phyloP scores from a whole-genome alignment of 2,888 invertebrate genomes.

The Therioaphis trifolii region DNA sequence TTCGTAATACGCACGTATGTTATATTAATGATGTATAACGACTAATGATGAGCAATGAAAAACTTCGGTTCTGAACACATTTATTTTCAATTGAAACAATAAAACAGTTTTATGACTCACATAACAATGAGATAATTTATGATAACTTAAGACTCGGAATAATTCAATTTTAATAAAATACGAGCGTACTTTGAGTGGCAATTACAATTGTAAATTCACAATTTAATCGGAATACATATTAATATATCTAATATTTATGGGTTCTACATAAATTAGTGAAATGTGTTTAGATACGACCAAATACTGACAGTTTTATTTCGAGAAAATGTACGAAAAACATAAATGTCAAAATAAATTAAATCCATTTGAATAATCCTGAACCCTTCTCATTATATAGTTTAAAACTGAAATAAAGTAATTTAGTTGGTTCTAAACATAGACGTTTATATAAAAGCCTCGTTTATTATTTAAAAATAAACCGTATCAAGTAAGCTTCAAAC shows the following conservation, averaged over 20 bases:
- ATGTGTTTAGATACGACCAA: conserved; percentile 12
- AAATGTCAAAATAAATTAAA: conserved; percentile 54
- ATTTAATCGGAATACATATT: neutral
- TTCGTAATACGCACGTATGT: no score
- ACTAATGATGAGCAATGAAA: no score
- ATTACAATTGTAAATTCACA: no score
- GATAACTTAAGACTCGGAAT: no score
- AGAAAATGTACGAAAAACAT: conserved; percentile 38
- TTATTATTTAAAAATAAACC: conserved; percentile 25
- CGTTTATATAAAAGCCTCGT: conserved; percentile 32
- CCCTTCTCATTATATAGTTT: conserved; percentile 31
- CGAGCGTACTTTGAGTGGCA: no score
- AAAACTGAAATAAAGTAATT: conserved; percentile 46
- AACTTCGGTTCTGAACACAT: no score
- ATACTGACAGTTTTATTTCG: conserved; percentile 19
- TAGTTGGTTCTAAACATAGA: conserved; percentile 42
- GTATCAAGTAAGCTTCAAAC: no score
- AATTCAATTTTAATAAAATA: no score
- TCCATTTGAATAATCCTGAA: conserved; percentile 18
- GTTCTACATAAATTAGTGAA: conserved; percentile 15
- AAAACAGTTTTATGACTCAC: no score
- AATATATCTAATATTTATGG: neutral
- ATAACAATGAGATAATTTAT: no score
- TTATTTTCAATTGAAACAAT: no score
- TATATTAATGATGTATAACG: no score